phyloP scores from a whole-genome alignment of 2,888 invertebrate species.

The Crocallis elinguaria region DNA sequence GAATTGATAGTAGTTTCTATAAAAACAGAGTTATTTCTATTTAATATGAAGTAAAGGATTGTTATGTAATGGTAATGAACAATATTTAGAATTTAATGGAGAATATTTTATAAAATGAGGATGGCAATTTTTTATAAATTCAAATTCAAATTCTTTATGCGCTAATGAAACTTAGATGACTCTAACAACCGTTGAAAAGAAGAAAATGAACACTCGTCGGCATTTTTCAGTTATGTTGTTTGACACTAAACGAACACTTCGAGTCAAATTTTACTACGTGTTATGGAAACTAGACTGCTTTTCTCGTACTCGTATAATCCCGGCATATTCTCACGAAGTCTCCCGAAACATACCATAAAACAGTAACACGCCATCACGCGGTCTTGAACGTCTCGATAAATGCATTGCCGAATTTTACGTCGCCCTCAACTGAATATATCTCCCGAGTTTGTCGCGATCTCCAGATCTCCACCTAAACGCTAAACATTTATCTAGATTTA shows the following conservation, averaged over 20 bases:
- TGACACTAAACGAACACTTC: neutral
- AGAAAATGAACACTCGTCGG: no score
- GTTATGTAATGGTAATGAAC: no score
- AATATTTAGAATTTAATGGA: no score
- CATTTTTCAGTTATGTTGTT: no score
- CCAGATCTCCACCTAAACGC: conserved; percentile 32
- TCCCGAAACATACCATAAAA: conserved; percentile 30
- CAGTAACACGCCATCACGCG: conserved; percentile 36
- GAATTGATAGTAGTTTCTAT: no score
- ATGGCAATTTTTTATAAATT: no score
- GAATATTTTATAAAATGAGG: no score
- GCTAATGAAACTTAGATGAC: no score
- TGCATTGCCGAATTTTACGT: conserved; percentile 40
- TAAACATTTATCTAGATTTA: conserved; percentile 39
- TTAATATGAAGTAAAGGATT: no score
- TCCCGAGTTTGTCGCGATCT: conserved; percentile 28
- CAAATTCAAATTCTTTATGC: no score
- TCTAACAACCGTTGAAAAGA: no score
- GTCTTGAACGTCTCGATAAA: conserved; percentile 36
- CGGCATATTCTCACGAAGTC: conserved; percentile 14
- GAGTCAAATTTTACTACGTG: conserved; percentile 5
- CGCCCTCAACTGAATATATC: conserved; percentile 29
- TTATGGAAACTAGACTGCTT: conserved; percentile 25
- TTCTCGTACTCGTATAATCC: conserved; percentile 12
- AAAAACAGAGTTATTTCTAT: no score